Conservation (phyloP, 2,113 vertebrate species). For the Apeltes quadracus region DNA sequence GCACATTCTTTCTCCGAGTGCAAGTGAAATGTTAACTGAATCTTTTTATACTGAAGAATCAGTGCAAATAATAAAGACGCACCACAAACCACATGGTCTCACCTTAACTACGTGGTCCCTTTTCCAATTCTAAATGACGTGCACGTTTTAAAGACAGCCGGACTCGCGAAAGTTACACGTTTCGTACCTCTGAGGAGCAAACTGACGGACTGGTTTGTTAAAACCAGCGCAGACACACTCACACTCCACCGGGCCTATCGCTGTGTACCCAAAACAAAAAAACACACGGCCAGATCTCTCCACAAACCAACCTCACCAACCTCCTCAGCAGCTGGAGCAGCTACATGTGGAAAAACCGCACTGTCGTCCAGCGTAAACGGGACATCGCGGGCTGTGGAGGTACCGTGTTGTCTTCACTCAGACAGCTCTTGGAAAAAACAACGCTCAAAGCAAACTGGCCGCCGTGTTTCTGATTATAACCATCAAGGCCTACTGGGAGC, state of each 20-base stretch:
- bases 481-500: conserved; percentile 18
- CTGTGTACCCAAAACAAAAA: neutral
- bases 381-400: neutral
- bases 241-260: conserved; percentile 6
- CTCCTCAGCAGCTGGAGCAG: conserved; percentile 19
- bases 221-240: neutral
- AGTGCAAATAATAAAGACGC: neutral
- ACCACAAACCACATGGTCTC: neutral
- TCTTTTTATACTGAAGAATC: too few relatives aligned
- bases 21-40: too few relatives aligned
- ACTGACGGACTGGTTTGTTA: neutral
- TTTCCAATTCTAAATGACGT: neutral
- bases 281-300: conserved; percentile 20
- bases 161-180: neutral
- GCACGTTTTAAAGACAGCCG: neutral
- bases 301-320: conserved; percentile 24
- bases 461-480: neutral
- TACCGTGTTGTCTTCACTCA: neutral
- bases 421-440: neutral
- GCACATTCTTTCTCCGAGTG: neutral
- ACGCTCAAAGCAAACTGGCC: neutral
- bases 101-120: neutral
- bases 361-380: conserved; percentile 30
- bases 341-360: conserved; percentile 29
- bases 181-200: neutral